Conservation (phyloP, 2,113 vertebrate genomes). For the Prinia subflava region DNA sequence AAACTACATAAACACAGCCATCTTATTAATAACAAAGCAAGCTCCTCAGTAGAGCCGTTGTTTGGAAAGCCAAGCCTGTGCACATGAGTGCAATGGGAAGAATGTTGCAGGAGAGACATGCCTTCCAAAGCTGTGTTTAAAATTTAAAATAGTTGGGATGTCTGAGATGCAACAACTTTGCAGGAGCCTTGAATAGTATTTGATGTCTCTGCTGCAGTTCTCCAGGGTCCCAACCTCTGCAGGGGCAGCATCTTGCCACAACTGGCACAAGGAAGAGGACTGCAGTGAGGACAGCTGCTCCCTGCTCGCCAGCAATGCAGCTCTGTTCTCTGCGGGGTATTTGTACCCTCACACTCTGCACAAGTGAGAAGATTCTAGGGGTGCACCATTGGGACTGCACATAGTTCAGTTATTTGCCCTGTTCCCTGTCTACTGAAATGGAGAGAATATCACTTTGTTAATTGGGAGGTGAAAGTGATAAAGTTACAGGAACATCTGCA, state of each 20-base stretch:
- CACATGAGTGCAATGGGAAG: constrained; percentile 14
- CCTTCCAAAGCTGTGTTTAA: constrained; percentile 44
- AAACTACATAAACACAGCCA: constrained; percentile 54
- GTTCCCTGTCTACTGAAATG: background rate
- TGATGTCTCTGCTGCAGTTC: background rate
- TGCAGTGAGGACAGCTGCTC: background rate
- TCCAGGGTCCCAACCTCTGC: background rate
- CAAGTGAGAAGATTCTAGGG: background rate
- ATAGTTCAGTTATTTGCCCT: background rate
- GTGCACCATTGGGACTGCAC: accelerated
- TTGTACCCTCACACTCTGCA: background rate
- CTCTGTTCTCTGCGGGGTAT: background rate
- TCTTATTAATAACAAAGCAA: constrained; percentile 53
- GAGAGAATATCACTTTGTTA: background rate
- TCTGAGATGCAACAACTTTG: constrained; percentile 11
- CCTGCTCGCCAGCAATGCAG: accelerated
- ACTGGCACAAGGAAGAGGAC: background rate
- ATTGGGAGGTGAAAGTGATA: background rate
- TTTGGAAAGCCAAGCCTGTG: constrained; percentile 42
- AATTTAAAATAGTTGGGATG: constrained; percentile 40
- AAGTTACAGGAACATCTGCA: background rate
- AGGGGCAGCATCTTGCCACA: background rate
- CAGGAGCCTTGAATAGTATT: background rate
- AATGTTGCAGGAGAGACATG: constrained; percentile 41
- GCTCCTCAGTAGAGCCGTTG: constrained; percentile 2